Base-by-base conservation (phyloP, 2,888 invertebrate genomes). In the Metalampra italica region DNA sequence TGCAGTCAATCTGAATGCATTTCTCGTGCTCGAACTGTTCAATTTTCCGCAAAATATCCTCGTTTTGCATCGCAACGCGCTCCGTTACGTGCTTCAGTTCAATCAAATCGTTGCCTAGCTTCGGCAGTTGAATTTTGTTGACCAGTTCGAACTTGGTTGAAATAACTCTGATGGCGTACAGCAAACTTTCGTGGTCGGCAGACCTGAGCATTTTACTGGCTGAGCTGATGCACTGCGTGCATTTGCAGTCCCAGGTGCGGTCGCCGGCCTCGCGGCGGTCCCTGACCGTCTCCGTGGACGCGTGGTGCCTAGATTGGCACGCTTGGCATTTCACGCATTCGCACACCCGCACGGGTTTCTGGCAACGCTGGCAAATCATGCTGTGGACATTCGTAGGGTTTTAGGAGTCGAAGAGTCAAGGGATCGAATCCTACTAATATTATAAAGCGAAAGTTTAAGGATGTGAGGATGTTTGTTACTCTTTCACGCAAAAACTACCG, bases 81-180 rank as follows among this genome's bases (percentile, higher is more conserved):
- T 82, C 78, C 3, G 78, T 65, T 1, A 70, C 55, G 12, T 54
- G 51, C 68, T 78, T 84, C 8, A 86, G 59, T 12, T 78, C 68
- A 4, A 67, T 51, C 41, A 86, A 53, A 45, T 84, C 84, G 39
- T 63, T 71, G 50, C 71, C 78, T 42, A 86, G 45, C 59, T 79
- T 82, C 0, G 85, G 83, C 22, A 86, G 53, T 56, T 86, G 85
- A 45, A 82, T 73, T 67, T 82, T 84, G 54, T 79, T 83, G 0
- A 85, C 71, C 1, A 80, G 54, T 51, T 85, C 83, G 52, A 86
- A 71, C 61, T 84, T 85, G 50, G 82, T 81, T 13, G 70, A 66
- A 9, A 84, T 59, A 3, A 56, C 55, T 22, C 57, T 68, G 13
- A 86, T 62, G 1, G 71, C 64, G 3, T 61, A 61, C 22, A 76